Evolutionary conservation across 1,140 invertebrate genomes (phyloP), one percentile per base, ranked within the genome.

Genomic region (Orchestia grillus): DNA sequence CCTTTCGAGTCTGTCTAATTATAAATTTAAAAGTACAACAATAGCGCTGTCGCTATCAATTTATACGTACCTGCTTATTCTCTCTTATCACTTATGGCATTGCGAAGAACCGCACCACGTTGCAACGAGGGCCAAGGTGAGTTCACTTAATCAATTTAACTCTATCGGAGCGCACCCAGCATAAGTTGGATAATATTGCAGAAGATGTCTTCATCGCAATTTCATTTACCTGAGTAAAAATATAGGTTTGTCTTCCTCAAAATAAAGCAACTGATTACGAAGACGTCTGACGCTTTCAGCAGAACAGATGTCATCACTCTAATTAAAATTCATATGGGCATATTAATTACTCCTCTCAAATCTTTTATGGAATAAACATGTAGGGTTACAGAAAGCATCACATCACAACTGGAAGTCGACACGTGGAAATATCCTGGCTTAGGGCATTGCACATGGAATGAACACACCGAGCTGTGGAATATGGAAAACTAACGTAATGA

Each of bases 391-490:
- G 62, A 77, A 15, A 77, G 62, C 91, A 94, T 45, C 28, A 47
- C 44, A 94, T 45, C 91, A 94, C 44, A 94, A 94, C 28, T 47
- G 11, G 91, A 19, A 94, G 1, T 94, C 53, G 53, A 57, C 91
- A 94, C 11, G 1, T 57, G 91, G 91, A 45, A 45, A 94, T 57
- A 94, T 94, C 44, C 91, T 45, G 11, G 91, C 44, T 94, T 57
- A 94, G 91, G 44, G 91, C 53, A 57, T 45, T 47, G 53, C 91
- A 57, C 91, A 45, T 94, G 91, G 91, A 57, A 57, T 57, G 91
- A 57, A 45, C 28, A 91, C 53, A 77, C 62, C 62, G 62, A 77
- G 62, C 62, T 77, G 62, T 77, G 62, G 28, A 77, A 36, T 77
- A 77, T 77, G 28, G 1, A 36, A 53, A 53, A 53, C 47, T 6